Percentiles rank a stretch among this genome's conserved stretches.
Conservation (phyloP, 2,888 invertebrate genomes). For the Drosophila ustulata region DNA sequence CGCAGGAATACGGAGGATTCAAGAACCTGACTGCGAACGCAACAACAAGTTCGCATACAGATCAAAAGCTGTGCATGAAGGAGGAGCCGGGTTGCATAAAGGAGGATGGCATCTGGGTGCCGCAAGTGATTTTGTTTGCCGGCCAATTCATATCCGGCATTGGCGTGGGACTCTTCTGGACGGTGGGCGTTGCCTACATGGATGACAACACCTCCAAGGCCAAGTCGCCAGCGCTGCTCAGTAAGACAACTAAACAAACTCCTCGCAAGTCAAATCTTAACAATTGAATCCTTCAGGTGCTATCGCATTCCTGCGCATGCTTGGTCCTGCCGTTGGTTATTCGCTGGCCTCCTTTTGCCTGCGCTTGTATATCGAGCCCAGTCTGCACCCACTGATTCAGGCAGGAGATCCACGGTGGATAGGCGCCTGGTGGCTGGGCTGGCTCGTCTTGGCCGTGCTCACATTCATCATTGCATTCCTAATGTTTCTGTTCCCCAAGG, state of each 20-base stretch:
- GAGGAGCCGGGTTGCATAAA: slow-evolving; percentile 33
- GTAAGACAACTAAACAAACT: slow-evolving; percentile 84
- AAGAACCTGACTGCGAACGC: slow-evolving; percentile 81
- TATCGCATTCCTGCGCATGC: slow-evolving; percentile 88
- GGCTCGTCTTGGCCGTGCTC: slow-evolving; percentile 87
- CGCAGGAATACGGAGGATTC: slow-evolving; percentile 86
- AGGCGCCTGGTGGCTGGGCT: slow-evolving; percentile 93
- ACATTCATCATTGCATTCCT: slow-evolving; percentile 87
- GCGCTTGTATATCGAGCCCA: slow-evolving; percentile 88
- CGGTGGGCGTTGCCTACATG: slow-evolving; percentile 89
- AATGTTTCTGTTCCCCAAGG: slow-evolving; percentile 89
- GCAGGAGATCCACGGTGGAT: slow-evolving; percentile 90
- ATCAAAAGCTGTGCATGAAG: slow-evolving; percentile 50
- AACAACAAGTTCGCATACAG: slow-evolving; percentile 7
- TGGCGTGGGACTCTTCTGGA: slow-evolving; percentile 89
- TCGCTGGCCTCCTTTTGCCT: slow-evolving; percentile 88
- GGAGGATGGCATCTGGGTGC: slow-evolving; percentile 84
- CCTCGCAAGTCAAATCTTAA: no score
- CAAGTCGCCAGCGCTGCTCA: slow-evolving; percentile 88
- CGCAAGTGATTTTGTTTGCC: slow-evolving; percentile 87
- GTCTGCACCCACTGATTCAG: slow-evolving; percentile 87
- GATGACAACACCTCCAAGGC: slow-evolving; percentile 90
- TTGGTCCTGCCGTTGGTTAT: slow-evolving; percentile 87
- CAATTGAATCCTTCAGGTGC: slow-evolving; percentile 85
- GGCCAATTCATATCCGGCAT: slow-evolving; percentile 89